Conservation (phyloP, 92 coral and sea anemone genomes). For the Parazoanthus darwini region DNA sequence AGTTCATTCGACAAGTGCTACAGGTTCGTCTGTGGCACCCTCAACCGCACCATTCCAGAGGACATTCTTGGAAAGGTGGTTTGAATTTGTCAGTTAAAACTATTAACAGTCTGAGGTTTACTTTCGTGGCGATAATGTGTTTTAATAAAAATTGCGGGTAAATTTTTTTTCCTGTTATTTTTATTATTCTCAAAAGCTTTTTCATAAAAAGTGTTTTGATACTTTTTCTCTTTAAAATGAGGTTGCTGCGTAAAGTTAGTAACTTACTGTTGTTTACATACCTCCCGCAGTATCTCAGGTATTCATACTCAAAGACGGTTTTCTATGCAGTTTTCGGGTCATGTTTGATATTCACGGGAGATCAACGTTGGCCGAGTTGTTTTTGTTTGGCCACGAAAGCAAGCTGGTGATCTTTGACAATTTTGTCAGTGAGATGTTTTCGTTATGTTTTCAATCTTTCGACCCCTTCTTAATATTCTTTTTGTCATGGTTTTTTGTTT, state of each 20-base stretch:
- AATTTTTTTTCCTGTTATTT: neutral
- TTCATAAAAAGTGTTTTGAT: neutral
- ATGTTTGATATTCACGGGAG: neutral
- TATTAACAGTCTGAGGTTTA: too few species aligned
- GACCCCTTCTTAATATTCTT: neutral
- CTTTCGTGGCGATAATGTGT: too few species aligned
- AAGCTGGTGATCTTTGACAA: neutral
- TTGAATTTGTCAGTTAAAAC: too few species aligned
- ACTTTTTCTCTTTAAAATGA: neutral
- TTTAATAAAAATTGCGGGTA: too few species aligned
- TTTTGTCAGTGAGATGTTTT: neutral
- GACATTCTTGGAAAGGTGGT: constrained; percentile 79
- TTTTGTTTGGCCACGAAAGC: neutral
- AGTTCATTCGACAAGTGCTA: constrained; percentile 93
- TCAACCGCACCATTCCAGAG: constrained; percentile 86
- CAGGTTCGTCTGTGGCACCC: constrained; percentile 74
- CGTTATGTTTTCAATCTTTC: neutral
- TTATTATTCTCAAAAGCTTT: neutral
- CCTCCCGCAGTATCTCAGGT: neutral
- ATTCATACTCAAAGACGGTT: neutral
- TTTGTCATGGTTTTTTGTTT: constrained; percentile 29
- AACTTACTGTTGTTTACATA: constrained; percentile 9
- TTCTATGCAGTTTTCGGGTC: neutral
- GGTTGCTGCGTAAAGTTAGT: neutral
- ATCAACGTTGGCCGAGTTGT: neutral